Conservation (phyloP, 2,113 vertebrate genomes). For the Arvicanthis niloticus region DNA sequence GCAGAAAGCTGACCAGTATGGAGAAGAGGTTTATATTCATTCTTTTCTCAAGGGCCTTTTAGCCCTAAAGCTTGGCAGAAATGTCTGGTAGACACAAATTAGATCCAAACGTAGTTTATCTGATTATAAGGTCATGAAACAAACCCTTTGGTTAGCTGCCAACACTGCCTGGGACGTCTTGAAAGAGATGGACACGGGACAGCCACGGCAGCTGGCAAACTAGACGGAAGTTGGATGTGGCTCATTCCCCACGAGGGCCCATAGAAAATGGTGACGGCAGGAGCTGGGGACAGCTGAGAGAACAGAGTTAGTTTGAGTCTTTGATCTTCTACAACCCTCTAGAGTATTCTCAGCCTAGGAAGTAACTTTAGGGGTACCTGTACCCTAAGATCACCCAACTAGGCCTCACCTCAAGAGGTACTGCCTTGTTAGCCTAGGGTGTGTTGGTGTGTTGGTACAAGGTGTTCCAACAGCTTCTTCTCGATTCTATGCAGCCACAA, state of each 20-base stretch:
- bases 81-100: background rate
- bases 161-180: background rate
- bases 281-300: background rate
- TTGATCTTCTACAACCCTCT: background rate
- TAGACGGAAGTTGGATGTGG: background rate
- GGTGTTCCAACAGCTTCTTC: background rate
- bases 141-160: conserved; percentile 32
- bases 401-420: background rate
- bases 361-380: background rate
- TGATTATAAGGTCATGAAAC: conserved; percentile 58
- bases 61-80: conserved; percentile 12
- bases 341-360: background rate
- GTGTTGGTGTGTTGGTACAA: background rate
- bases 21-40: background rate
- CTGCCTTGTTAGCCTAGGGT: background rate
- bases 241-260: background rate
- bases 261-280: background rate
- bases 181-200: background rate
- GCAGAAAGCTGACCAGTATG: background rate
- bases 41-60: conserved; percentile 26
- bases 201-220: background rate
- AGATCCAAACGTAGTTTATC: conserved; percentile 11
- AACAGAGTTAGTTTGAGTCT: background rate
- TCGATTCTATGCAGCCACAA: background rate
- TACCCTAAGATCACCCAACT: background rate